These are phyloP conservation scores for Colletes latitarsis DNA, from an alignment of 1,140 invertebrate species.

Conservation along the genomic window DNA sequence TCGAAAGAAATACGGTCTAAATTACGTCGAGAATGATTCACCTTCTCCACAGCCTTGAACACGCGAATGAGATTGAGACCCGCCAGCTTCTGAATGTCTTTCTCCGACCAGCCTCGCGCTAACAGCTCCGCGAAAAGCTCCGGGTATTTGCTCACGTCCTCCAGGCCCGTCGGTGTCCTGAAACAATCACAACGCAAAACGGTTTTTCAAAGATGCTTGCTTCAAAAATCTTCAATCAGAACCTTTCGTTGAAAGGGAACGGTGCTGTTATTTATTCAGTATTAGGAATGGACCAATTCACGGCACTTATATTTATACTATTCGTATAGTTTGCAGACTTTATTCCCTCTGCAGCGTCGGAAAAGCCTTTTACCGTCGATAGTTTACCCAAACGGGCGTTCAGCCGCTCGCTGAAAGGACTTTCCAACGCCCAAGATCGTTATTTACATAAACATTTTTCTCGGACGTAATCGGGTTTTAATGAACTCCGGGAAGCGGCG, in stretches of 20 bases:
- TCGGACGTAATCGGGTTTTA: constrained; percentile 57
- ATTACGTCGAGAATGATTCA: constrained; percentile 64
- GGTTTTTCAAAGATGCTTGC: constrained; percentile 1
- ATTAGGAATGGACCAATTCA: too few relatives aligned
- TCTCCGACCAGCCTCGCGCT: constrained; percentile 86
- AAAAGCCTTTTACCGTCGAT: not conserved
- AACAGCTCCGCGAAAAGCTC: constrained; percentile 87
- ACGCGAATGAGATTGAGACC: constrained; percentile 89
- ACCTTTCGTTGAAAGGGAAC: too few relatives aligned
- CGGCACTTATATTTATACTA: too few relatives aligned
- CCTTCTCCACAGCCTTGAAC: constrained; percentile 88
- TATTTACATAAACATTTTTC: constrained; percentile 60
- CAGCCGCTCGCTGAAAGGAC: not conserved
- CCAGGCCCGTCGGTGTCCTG: constrained; percentile 88
- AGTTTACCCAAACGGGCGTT: not conserved
- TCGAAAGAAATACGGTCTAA: not conserved
- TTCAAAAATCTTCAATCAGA: too few relatives aligned
- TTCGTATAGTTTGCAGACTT: too few relatives aligned
- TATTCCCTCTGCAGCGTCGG: not conserved
- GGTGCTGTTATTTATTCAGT: too few relatives aligned
- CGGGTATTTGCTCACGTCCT: constrained; percentile 93
- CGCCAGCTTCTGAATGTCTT: constrained; percentile 89
- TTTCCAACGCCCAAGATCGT: constrained; percentile 10
- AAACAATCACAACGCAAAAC: constrained; percentile 34
- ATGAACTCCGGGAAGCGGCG: constrained; percentile 41